A percentile compares a stretch with the other conserved stretches of the same genome.
These are phyloP conservation scores for Prochilodus magdalenae DNA, from an alignment of 2,113 vertebrate species.

Conservation along the genomic window DNA sequence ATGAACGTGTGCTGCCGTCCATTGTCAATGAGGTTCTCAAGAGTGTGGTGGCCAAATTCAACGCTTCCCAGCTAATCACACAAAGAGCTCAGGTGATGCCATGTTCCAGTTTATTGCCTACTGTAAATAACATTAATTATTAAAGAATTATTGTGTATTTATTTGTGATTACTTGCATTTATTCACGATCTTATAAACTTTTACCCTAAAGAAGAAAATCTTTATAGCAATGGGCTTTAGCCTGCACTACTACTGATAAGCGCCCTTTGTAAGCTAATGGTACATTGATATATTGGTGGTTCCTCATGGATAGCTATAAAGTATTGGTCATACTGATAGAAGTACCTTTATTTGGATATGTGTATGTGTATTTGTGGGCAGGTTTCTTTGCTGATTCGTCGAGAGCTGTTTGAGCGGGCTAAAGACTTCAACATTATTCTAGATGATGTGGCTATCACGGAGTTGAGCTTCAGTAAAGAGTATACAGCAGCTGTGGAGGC, in stretches of 20 bases:
- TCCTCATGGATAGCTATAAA: neutral
- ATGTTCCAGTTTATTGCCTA: neutral
- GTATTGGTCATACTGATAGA: neutral
- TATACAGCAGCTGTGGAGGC: conserved; percentile 93
- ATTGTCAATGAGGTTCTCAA: conserved; percentile 94
- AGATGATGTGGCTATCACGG: conserved; percentile 92
- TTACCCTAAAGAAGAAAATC: too few species aligned
- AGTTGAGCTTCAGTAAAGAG: conserved; percentile 91
- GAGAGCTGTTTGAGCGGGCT: conserved; percentile 90
- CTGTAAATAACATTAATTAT: neutral
- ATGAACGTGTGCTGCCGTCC: conserved; percentile 90
- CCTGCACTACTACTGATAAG: too few species aligned
- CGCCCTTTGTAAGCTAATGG: too few species aligned
- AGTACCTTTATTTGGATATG: neutral
- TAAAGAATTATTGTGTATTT: too few species aligned
- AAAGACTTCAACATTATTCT: conserved; percentile 96
- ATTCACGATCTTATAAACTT: too few species aligned
- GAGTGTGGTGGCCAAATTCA: conserved; percentile 94
- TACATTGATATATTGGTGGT: too few species aligned
- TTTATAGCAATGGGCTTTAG: too few species aligned
- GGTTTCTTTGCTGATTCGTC: conserved; percentile 91
- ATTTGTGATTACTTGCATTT: too few species aligned
- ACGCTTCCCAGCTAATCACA: conserved; percentile 92
- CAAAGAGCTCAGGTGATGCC: conserved; percentile 88
- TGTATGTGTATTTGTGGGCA: conserved; percentile 54